Base-by-base conservation (phyloP, 2,797 vertebrate species). In the Trachops cirrhosus region DNA sequence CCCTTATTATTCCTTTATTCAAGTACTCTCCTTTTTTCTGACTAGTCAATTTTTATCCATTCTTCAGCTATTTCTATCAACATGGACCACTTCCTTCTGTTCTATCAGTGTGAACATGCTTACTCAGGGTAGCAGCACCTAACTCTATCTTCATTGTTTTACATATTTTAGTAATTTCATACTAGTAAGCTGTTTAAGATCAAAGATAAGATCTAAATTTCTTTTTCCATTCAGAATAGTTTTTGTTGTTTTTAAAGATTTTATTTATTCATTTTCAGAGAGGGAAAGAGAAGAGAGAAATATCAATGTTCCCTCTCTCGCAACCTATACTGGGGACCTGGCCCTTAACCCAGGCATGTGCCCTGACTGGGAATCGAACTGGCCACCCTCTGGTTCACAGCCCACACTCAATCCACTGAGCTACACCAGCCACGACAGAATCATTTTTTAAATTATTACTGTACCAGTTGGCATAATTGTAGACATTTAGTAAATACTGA, bases 81-180 rank as follows among this genome's bases (percentile, higher is more conserved):
- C 22, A 32, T 16, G 46, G 50, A 39, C 77, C 37, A n/a, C 44
- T 82, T 73, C 46, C 46, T 59, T 64, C 32, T 62, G 44, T 44
- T 39, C 18, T 93, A 32, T 67, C 21, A 18, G 41, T 8, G 3
- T 74, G 75, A 73, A 79, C 70, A 52, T 71, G 21, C 44, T 70
- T 64, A 74, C 52, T 91, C 32, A 64, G 62, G 34, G 75, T 85
- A 86, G 48, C 39, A 21, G 52, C 14, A 24, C 8, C 77, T 71
- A 44, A 86, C 22, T 89, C 57, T 44, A 84, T 39, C 71, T 93
- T 89, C 39, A 50, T 86, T 92, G 16, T 85, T 78, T 90, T 39
- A 70, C 50, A 37, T 80, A 89, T 73, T 84, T 93, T n/a, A 92
- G 26, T 70, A 64, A 91, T 82, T 94, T 70, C 70, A 79, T 29